A percentile compares a stretch with the other conserved stretches of the same genome.
phyloP scores from a whole-genome alignment of 1,140 invertebrate species.

The Triops longicaudatus region DNA sequence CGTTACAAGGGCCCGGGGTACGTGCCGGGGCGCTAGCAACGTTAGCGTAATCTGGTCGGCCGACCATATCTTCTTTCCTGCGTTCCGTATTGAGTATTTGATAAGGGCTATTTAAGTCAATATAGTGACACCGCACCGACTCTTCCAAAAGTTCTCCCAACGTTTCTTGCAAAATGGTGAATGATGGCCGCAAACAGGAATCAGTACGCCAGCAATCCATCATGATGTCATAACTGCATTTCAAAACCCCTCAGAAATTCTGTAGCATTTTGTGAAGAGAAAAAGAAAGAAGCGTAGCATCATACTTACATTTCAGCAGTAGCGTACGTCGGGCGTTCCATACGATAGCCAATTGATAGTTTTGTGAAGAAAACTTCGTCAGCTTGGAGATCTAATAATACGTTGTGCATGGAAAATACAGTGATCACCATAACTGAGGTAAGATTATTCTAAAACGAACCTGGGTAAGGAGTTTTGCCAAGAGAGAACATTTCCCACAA shows the following conservation, averaged over 20 bases:
- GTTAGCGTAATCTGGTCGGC: constrained; percentile 56
- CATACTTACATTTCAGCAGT: not conserved
- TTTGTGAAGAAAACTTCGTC: constrained; percentile 10
- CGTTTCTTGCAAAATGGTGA: constrained; percentile 59
- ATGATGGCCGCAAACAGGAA: constrained; percentile 65
- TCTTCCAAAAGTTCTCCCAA: constrained; percentile 72
- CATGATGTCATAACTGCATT: constrained; percentile 63
- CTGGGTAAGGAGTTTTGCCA: constrained; percentile 37
- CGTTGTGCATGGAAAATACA: not conserved
- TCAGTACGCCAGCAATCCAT: constrained; percentile 71
- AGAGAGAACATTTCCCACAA: constrained; percentile 44
- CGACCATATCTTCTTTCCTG: constrained; percentile 55
- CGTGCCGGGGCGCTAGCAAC: constrained; percentile 33
- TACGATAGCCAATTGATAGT: constrained; percentile 9
- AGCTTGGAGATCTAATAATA: constrained; percentile 13
- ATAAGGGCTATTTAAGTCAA: constrained; percentile 76
- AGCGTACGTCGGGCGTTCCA: constrained; percentile 16
- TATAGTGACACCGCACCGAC: constrained; percentile 70
- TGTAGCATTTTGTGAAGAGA: not conserved
- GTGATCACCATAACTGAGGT: not conserved
- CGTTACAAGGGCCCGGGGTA: not conserved
- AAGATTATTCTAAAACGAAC: constrained; percentile 22
- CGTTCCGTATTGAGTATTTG: constrained; percentile 54
- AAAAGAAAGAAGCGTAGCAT: not conserved
- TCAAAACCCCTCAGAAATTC: not conserved